Evolutionary conservation across 2,113 vertebrate genomes (phyloP).

Genomic region (Pollachius pollachius): DNA sequence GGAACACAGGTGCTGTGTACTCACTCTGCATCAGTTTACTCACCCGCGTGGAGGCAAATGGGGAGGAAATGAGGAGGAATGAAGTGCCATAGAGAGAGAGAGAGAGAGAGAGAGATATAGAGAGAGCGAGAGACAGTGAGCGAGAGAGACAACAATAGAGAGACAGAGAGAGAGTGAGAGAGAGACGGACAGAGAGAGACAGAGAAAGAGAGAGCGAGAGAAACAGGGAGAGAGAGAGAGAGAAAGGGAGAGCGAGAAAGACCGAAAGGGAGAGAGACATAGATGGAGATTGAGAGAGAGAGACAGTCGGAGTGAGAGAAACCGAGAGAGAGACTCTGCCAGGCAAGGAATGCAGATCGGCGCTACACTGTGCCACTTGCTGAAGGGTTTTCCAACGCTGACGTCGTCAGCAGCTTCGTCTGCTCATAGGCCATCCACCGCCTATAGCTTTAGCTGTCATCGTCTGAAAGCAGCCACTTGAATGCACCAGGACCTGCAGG

Average conservation of each 20-base stretch:
- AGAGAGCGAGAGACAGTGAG: too few relatives aligned
- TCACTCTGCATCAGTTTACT: slow-evolving; percentile 22
- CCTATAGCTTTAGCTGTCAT: slow-evolving; percentile 43
- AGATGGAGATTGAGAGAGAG: too few relatives aligned
- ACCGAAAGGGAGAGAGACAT: too few relatives aligned
- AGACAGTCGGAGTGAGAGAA: too few relatives aligned
- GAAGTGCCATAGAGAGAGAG: neutral
- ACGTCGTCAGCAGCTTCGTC: slow-evolving; percentile 28
- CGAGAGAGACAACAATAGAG: too few relatives aligned
- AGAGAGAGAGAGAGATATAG: too few relatives aligned
- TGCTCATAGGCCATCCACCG: slow-evolving; percentile 32
- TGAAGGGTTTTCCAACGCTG: slow-evolving; percentile 27
- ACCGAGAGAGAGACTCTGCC: too few relatives aligned
- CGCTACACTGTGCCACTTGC: slow-evolving; percentile 2
- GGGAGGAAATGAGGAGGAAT: slow-evolving; percentile 20
- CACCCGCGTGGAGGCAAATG: slow-evolving; percentile 17
- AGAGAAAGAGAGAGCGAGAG: too few relatives aligned
- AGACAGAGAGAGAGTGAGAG: too few relatives aligned
- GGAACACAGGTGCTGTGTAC: slow-evolving; percentile 6
- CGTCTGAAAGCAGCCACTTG: slow-evolving; percentile 24
- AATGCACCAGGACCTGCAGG: slow-evolving; percentile 30
- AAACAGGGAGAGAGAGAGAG: too few relatives aligned
- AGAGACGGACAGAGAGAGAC: too few relatives aligned
- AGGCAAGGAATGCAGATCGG: neutral
- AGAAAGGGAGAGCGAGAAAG: too few relatives aligned